Evolutionary conservation across 2,888 invertebrate genomes (phyloP).

Genomic region (Amphipyra tragopoginis): DNA sequence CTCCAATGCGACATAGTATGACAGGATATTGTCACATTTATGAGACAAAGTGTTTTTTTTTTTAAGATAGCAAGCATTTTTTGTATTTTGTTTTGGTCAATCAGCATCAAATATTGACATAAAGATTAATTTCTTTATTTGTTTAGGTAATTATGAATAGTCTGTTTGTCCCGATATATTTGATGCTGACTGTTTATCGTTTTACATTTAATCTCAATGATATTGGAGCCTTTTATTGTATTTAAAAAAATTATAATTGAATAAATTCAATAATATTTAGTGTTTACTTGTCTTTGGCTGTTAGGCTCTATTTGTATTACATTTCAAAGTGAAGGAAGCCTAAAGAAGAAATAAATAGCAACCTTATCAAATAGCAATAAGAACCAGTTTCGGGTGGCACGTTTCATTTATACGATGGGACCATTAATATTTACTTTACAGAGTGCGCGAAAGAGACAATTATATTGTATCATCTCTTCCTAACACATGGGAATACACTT

Average conservation of each 20-base stretch:
- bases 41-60: background rate
- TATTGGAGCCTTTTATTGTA: conserved; percentile 8
- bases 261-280: conserved; percentile 6
- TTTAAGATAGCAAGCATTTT: background rate
- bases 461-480: conserved; percentile 33
- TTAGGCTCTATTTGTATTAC: conserved; percentile 15
- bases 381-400: conserved; percentile 39
- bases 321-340: conserved; percentile 23
- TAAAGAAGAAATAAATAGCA: conserved; percentile 31
- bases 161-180: too few relatives aligned
- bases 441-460: conserved; percentile 24
- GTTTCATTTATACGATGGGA: conserved; percentile 36
- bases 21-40: background rate
- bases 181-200: background rate
- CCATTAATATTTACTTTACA: conserved; percentile 30
- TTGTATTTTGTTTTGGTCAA: too few relatives aligned
- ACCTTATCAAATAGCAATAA: conserved; percentile 20
- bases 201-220: conserved; percentile 3
- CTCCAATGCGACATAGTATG: too few relatives aligned
- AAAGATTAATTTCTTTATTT: too few relatives aligned
- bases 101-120: too few relatives aligned
- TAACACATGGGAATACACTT: conserved; percentile 30
- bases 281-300: conserved; percentile 31
- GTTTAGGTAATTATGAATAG: too few relatives aligned
- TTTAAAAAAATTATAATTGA: background rate